These are phyloP conservation scores for Pocillopora meandrina DNA, from an alignment of 92 coral and sea anemone species.

Conservation along the genomic window DNA sequence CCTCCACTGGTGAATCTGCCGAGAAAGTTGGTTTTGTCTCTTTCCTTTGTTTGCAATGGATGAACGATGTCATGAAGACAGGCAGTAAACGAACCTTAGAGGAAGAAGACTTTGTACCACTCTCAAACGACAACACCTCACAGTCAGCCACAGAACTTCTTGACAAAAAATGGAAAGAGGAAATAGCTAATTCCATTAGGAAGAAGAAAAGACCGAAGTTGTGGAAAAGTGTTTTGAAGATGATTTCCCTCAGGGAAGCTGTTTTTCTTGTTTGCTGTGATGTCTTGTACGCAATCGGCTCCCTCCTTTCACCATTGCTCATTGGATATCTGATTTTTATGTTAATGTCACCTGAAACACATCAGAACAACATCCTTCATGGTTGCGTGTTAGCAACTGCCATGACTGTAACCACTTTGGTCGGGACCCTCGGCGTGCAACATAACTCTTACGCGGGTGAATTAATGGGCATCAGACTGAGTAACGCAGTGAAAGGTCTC, in stretches of 20 bases:
- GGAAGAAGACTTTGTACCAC: background rate
- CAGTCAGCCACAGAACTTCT: background rate
- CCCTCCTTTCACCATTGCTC: background rate
- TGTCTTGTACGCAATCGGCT: background rate
- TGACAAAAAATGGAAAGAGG: background rate
- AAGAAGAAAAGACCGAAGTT: background rate
- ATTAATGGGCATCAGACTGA: too few species aligned
- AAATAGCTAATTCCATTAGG: background rate
- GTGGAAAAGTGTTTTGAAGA: background rate
- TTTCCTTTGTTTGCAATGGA: background rate
- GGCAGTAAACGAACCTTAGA: background rate
- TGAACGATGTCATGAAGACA: background rate
- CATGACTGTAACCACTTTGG: too few species aligned
- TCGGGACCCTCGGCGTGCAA: too few species aligned
- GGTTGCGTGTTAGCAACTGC: too few species aligned
- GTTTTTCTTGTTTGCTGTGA: background rate
- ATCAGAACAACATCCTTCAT: too few species aligned
- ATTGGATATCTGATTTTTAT: background rate
- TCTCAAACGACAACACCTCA: background rate
- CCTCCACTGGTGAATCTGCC: background rate
- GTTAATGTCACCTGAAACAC: too few species aligned
- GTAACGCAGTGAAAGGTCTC: too few species aligned
- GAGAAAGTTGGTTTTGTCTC: background rate
- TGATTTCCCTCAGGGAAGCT: background rate
- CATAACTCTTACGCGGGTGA: too few species aligned